Evolutionary conservation across 2,113 vertebrate species (phyloP).

Genomic region (Melanerpes aurifrons): DNA sequence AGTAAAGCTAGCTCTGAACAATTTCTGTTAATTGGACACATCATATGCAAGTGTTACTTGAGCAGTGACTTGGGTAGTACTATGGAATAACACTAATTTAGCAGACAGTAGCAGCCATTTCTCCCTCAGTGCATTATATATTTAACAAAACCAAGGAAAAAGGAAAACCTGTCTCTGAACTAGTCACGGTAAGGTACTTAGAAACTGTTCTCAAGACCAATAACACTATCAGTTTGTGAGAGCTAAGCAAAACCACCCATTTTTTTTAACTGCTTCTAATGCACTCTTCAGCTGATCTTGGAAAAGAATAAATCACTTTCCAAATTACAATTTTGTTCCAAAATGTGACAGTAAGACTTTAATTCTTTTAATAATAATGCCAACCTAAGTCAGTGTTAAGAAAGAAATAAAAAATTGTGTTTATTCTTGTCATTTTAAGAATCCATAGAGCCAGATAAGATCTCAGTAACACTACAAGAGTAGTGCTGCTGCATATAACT

Average conservation of each 20-base stretch:
- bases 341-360: background rate
- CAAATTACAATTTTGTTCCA: background rate
- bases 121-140: background rate
- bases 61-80: background rate
- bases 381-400: background rate
- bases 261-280: background rate
- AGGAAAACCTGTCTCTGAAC: background rate
- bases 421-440: background rate
- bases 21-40: background rate
- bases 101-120: background rate
- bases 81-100: background rate
- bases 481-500: background rate
- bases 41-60: background rate
- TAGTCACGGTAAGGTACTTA: background rate
- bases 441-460: background rate
- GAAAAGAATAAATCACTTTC: background rate
- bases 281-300: background rate
- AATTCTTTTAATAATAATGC: background rate
- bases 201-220: background rate
- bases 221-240: background rate
- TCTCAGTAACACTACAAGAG: background rate
- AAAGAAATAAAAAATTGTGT: background rate
- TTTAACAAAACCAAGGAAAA: background rate
- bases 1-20: background rate
- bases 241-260: background rate